Conservation (phyloP, 2,113 vertebrate species). For the Eurystomus gularis region DNA sequence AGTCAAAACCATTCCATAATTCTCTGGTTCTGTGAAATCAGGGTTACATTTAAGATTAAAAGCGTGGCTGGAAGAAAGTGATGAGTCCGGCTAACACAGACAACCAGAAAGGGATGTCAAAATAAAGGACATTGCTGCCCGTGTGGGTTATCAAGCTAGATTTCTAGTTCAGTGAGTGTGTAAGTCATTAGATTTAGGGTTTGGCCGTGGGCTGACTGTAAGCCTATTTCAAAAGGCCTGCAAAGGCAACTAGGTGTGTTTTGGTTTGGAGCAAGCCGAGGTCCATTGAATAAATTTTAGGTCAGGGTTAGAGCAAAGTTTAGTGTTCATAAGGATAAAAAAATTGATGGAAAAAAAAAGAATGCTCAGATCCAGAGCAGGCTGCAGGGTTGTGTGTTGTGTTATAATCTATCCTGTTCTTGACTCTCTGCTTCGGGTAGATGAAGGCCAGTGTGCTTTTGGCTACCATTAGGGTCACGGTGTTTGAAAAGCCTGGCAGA, state of each 20-base stretch:
- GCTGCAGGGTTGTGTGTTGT: neutral
- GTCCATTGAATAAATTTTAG: neutral
- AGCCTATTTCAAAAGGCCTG: neutral
- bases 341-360: neutral
- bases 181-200: neutral
- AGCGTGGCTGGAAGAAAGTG: neutral
- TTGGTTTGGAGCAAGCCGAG: neutral
- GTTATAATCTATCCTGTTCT: neutral
- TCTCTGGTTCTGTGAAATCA: neutral
- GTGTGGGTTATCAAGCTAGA: neutral
- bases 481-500: neutral
- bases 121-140: neutral
- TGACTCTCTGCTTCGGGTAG: neutral
- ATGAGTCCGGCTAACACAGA: neutral
- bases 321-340: neutral
- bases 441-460: neutral
- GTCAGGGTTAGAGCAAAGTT: neutral
- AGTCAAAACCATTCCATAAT: neutral
- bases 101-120: neutral
- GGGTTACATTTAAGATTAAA: neutral
- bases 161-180: neutral
- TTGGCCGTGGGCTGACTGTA: neutral
- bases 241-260: neutral
- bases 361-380: neutral
- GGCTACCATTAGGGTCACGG: fast-evolving